Evolutionary conservation across 1,140 invertebrate genomes (phyloP).

Genomic region (Maconellicoccus hirsutus): DNA sequence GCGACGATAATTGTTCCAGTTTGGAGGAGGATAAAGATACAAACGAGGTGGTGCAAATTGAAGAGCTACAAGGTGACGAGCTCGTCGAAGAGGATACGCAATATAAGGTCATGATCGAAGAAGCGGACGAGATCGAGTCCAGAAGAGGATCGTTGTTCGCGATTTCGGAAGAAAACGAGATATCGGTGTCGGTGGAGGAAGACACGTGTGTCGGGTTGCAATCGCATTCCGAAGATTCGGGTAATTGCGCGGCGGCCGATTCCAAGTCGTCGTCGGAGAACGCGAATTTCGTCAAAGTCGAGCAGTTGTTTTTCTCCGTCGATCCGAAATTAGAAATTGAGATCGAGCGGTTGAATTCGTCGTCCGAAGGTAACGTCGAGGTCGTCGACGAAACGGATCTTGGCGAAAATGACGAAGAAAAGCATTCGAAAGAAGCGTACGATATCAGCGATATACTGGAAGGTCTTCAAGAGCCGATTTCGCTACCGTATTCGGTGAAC

Average conservation of each 20-base stretch:
- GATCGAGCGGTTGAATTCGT: background rate
- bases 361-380: background rate
- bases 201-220: background rate
- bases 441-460: conserved; percentile 26
- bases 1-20: background rate
- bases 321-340: conserved; percentile 2
- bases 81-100: background rate
- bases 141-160: background rate
- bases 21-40: conserved; percentile 4
- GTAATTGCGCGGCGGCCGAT: background rate
- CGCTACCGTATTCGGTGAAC: conserved; percentile 18
- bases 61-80: background rate
- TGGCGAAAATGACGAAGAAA: background rate
- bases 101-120: background rate
- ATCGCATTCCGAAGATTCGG: background rate
- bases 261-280: background rate
- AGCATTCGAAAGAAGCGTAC: conserved; percentile 11
- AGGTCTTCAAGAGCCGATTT: conserved; percentile 25
- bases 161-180: background rate
- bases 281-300: conserved; percentile 6
- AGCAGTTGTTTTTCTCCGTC: background rate
- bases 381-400: background rate
- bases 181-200: background rate
- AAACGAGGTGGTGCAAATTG: background rate
- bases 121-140: background rate